These are phyloP conservation scores for Drosophila helvetica DNA, from an alignment of 2,888 invertebrate genomes.

Conservation along the genomic window DNA sequence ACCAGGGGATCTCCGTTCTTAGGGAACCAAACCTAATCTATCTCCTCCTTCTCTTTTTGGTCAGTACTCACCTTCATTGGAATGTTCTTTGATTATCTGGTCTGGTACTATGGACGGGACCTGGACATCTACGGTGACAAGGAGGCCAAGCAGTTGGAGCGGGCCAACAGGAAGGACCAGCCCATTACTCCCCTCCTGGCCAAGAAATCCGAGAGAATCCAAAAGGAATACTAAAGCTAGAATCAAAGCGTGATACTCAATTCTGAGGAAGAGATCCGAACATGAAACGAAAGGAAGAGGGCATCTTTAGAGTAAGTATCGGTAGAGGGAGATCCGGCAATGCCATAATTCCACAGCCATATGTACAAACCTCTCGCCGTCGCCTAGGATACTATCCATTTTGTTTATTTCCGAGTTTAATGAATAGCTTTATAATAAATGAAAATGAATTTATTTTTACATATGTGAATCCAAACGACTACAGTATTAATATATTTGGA, in stretches of 20 bases:
- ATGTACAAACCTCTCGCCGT: constrained; percentile 59
- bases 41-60: constrained; percentile 43
- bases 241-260: constrained; percentile 30
- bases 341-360: constrained; percentile 40
- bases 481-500: not conserved
- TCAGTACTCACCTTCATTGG: constrained; percentile 86
- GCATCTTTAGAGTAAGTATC: constrained; percentile 34
- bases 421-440: constrained; percentile 24
- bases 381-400: constrained; percentile 15
- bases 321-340: constrained; percentile 4
- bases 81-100: constrained; percentile 86
- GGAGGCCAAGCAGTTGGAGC: constrained; percentile 71
- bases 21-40: not conserved
- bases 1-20: not conserved
- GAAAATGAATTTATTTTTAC: constrained; percentile 29
- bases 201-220: constrained; percentile 45
- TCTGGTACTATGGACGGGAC: constrained; percentile 86
- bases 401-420: constrained; percentile 11
- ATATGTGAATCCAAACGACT: not conserved
- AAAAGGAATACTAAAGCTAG: constrained; percentile 24
- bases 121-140: constrained; percentile 86
- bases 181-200: constrained; percentile 80
- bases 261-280: constrained; percentile 26
- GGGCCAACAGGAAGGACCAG: constrained; percentile 62
- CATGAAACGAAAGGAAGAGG: not conserved